Evolutionary conservation across 2,113 vertebrate species (phyloP), one percentile per base, ranked within the genome.

Genomic region (Channa maculata): DNA sequence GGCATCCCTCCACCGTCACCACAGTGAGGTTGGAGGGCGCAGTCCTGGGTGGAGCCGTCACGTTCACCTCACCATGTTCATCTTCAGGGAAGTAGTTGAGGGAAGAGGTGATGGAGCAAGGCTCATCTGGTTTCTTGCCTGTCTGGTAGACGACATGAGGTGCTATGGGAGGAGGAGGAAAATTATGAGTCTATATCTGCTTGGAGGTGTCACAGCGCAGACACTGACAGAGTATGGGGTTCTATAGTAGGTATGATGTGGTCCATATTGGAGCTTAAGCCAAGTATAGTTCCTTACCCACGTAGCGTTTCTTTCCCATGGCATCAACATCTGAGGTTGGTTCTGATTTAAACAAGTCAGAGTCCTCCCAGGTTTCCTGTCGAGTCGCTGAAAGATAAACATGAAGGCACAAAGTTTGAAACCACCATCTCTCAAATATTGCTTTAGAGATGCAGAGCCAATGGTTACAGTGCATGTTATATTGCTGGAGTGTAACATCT

Each of bases 1-100:
- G 94, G 60, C 98, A 99, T 5, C 97, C 97, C 77, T 99, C 98
- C 59, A 99, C 97, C 0, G 97, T 98, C 75, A 99, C 96, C 77
- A 99, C 95, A 0, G 97, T 99, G 80, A 99, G 94, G 83, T 99
- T 99, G 44, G 96, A 96, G 10, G 97, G 97, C 2, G 96, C 93
- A 57, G 93, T 92, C 77, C 90, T 94, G 0, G 98, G 97, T n/a
- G 96, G 93, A 54, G 82, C 93, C 3, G 92, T 95, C 67, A 94
- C 91, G 2, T 95, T 95, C 1, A 91, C 88, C 24, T 94, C 95
- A 5, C 61, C 75, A 0, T 58, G 64, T 44, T 96, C 95, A 11
- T 90, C 91, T 9, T 86, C 88, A 0, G 95, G 95, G 84, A 99
- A 98, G 81, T 95, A 94, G 62, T 87, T 95, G 46, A 99, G 88